Percentiles rank a stretch among this genome's conserved stretches.
phyloP scores from a whole-genome alignment of 2,888 invertebrate species.

The Nymphalis urticae region DNA sequence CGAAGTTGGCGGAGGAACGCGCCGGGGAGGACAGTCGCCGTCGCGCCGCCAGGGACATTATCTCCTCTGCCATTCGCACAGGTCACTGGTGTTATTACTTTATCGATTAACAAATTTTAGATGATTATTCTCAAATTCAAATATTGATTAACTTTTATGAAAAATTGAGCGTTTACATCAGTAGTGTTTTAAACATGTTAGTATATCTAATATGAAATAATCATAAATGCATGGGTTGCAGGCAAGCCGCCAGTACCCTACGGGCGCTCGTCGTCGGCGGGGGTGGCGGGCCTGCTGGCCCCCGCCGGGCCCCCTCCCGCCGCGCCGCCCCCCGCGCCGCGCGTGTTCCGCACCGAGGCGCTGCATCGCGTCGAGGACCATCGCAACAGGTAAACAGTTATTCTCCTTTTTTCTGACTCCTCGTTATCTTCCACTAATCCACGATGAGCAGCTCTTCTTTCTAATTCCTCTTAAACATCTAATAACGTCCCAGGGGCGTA shows the following conservation, averaged over 20 bases:
- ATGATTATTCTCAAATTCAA: not conserved
- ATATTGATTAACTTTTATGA: too few relatives aligned
- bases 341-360: slow-evolving; percentile 76
- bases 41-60: slow-evolving; percentile 87
- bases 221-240: slow-evolving; percentile 35
- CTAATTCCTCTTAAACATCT: not conserved
- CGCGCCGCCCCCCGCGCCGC: slow-evolving; percentile 48
- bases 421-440: too few relatives aligned
- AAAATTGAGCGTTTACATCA: not conserved
- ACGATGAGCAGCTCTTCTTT: too few relatives aligned
- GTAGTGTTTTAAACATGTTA: too few relatives aligned
- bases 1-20: slow-evolving; percentile 80
- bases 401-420: too few relatives aligned
- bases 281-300: slow-evolving; percentile 67
- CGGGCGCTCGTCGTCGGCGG: slow-evolving; percentile 84
- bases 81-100: slow-evolving; percentile 48
- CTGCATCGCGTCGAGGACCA: slow-evolving; percentile 75
- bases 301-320: slow-evolving; percentile 63
- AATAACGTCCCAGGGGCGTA: slow-evolving; percentile 58
- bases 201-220: not conserved
- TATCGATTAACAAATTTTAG: not conserved
- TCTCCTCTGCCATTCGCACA: slow-evolving; percentile 85
- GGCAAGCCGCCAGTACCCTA: slow-evolving; percentile 86
- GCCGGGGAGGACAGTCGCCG: slow-evolving; percentile 75
- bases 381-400: slow-evolving; percentile 58